Conservation (phyloP, 1,140 invertebrate species). For the Plectrocnemia conspersa region DNA sequence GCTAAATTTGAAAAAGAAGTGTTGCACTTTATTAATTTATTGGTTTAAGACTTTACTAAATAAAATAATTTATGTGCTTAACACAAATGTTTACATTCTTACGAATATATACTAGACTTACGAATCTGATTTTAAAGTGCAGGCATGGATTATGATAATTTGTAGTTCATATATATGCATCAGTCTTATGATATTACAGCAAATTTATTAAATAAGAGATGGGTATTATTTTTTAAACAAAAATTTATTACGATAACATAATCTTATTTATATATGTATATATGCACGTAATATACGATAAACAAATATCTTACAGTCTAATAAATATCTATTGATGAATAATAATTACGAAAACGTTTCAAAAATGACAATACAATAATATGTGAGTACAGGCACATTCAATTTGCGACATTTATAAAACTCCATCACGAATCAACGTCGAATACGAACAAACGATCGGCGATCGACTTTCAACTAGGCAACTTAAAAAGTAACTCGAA, state of each 20-base stretch:
- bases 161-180: no score
- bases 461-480: neutral
- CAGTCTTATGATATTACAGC: neutral
- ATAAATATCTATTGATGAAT: conserved; percentile 36
- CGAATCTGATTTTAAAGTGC: no score
- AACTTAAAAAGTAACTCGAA: conserved; percentile 14
- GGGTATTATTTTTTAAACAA: conserved; percentile 31
- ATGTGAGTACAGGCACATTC: conserved; percentile 35
- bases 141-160: no score
- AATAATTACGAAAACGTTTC: conserved; percentile 22
- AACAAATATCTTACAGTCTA: conserved; percentile 36
- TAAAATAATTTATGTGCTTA: no score
- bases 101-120: no score
- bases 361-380: conserved; percentile 32
- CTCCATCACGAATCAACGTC: conserved; percentile 35
- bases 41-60: no score
- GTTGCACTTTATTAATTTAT: no score
- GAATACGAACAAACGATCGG: conserved; percentile 28
- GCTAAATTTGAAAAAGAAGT: no score
- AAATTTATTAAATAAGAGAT: neutral
- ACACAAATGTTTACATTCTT: no score
- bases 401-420: conserved; percentile 30
- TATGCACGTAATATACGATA: conserved; percentile 33
- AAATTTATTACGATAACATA: conserved; percentile 36
- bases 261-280: conserved; percentile 36